Evolutionary conservation across 2,888 invertebrate species (phyloP), one percentile per base, ranked within the genome.

Genomic region (Nephrocerus scutellatus): DNA sequence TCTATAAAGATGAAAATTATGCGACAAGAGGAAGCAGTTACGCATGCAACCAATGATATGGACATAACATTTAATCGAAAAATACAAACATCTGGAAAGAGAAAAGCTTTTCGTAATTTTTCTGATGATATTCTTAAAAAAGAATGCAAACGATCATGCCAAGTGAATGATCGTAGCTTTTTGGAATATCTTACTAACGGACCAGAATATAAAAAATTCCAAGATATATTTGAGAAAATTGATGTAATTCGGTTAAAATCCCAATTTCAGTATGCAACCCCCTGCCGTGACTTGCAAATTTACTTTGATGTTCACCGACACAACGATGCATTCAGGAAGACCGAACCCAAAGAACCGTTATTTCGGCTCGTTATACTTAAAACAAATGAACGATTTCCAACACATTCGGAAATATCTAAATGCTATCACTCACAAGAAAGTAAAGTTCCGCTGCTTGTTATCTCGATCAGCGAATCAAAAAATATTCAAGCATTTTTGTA

Each of bases 401-500:
- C 50, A 6, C 53, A 62, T 24, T 41, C 51, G 16, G 56, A 60
- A 35, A 54, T 66, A 20, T 46, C 49, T 5, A 40, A 49, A 7
- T 55, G 56, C 9, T 55, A 57, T 35, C 44, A 51, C 4, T 50
- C 53, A 29, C 59, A 59, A 33, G 25, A 48, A 4, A 47, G 51
- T 21, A 46, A 48, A 5, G 56, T 53, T 4, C 63, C 64, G 3
- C 35, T 67, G 32, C 47, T 67, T 8, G 45, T 67, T 24, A 46
- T 61, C n/a, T 59, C 63, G n/a, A 54, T 66, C 9, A 63, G 62
- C 47, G 62, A 62, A 31, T 63, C 67, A 3, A 67, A 66, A 36
- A 63, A 67, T 41, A 57, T 67, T 39, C 67, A 66, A 38, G 63
- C 62, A 9, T 65, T 64, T 53, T 39, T 66, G 16, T 66, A 64